Evolutionary conservation across 2,888 invertebrate species (phyloP).

Genomic region (Phengaris arion): DNA sequence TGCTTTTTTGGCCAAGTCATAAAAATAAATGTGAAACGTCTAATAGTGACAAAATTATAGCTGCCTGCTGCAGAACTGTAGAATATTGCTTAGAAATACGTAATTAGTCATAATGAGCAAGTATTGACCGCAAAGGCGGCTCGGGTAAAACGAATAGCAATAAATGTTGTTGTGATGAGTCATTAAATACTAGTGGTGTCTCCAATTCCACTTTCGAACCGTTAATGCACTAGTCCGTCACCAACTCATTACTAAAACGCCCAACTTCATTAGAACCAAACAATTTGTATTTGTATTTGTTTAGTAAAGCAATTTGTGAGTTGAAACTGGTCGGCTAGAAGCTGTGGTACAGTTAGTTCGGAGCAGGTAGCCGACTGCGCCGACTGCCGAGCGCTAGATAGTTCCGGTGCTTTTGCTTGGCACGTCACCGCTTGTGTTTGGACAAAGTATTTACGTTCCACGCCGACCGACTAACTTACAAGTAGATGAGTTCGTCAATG

Average conservation of each 20-base stretch:
- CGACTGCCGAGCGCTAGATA: not conserved
- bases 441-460: conserved; percentile 1
- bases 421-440: not conserved
- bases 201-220: conserved; percentile 10
- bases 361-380: not conserved
- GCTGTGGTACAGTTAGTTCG: not conserved
- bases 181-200: not conserved
- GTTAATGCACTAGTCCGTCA: not conserved
- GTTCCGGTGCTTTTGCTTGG: conserved; percentile 10
- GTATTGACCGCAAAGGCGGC: not conserved
- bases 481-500: conserved; percentile 1
- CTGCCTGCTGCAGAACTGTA: not conserved
- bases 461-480: not conserved
- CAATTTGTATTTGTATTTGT: not conserved
- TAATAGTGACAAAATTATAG: conserved; percentile 9
- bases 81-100: not conserved
- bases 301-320: not conserved
- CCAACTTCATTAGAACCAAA: not conserved
- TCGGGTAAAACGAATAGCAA: not conserved
- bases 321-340: not conserved
- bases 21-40: conserved; percentile 1
- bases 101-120: not conserved
- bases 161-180: not conserved
- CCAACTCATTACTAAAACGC: not conserved
- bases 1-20: not conserved